These are phyloP conservation scores for Meloidogyne hapla DNA, from an alignment of 1,140 invertebrate genomes.

Conservation along the genomic window DNA sequence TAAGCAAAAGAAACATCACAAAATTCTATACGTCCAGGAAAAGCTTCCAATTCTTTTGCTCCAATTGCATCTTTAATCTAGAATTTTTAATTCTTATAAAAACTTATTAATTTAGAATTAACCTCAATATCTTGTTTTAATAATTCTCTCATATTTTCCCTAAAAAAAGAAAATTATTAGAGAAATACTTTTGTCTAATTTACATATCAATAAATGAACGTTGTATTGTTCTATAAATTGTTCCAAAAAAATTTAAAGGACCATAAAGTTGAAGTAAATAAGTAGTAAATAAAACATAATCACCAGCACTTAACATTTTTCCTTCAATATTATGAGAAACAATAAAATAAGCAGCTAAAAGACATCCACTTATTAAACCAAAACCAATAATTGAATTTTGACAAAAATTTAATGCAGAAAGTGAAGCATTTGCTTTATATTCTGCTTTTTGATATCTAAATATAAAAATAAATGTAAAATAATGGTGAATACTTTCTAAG, in stretches of 20 bases:
- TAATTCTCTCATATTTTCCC: conserved; percentile 95
- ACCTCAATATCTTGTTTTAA: conserved; percentile 79
- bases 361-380: conserved; percentile 80
- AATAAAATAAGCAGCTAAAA: conserved; percentile 82
- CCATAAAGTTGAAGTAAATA: conserved; percentile 94
- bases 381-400: conserved; percentile 68
- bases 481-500: no score
- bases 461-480: conserved; percentile 71
- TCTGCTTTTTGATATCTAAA: conserved; percentile 74
- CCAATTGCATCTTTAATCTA: conserved; percentile 74
- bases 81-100: not conserved
- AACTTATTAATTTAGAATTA: conserved; percentile 34
- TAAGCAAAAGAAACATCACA: conserved; percentile 85
- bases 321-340: conserved; percentile 68
- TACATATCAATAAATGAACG: conserved; percentile 94
- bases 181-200: not conserved
- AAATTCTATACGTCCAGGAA: conserved; percentile 80
- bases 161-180: not conserved
- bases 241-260: conserved; percentile 93
- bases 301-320: conserved; percentile 76
- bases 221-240: conserved; percentile 94
- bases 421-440: conserved; percentile 78
- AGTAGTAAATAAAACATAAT: conserved; percentile 88
- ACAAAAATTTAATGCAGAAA: conserved; percentile 65
- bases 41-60: conserved; percentile 74